Evolutionary conservation across 2,888 invertebrate genomes (phyloP), one percentile per base, ranked within the genome.

Genomic region (Pyrochroa serraticornis): DNA sequence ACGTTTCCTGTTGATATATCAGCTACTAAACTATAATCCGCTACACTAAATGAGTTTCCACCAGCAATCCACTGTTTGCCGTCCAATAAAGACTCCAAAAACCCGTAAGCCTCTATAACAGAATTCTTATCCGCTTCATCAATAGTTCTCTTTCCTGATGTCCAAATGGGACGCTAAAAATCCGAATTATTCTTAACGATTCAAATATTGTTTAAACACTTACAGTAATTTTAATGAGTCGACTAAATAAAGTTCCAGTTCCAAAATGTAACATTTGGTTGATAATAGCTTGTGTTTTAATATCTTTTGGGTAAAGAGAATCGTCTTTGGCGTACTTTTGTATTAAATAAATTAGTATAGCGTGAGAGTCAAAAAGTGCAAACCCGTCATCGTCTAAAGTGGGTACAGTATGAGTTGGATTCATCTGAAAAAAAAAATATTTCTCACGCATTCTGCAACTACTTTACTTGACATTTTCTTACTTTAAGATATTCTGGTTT

Each of bases 211-310:
- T 22, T 22, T 22, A n/a, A n/a, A n/a, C n/a, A 22, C 22, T 22
- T 22, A 22, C 22, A 22, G 22, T 22, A 5, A 22, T 22, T 22
- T 5, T 2, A 22, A 77, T 78, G 42, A 82, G 67, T 13, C 78
- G 72, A 44, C 80, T 75, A 61, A 83, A 84, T 1, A 85, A 74
- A 7, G 79, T 77, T 5, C 82, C 82, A 47, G 78, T 77, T 54
- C 86, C 82, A 65, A 82, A 85, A 71, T 83, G 79, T 45, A 86
- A 67, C 44, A 81, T 76, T 64, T 84, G 83, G 69, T 86, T 81
- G 30, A 87, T 75, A 9, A 78, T 68, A 0, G 84, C 84, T 35
- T 86, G 75, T 50, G 72, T 76, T 48, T 80, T 72, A 0, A 81
- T 68, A 39, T 66, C 62, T 39, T 45, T 43, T 1, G 66, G 66